These are phyloP conservation scores for Empis stercorea DNA, from an alignment of 2,888 invertebrate genomes.

Conservation along the genomic window DNA sequence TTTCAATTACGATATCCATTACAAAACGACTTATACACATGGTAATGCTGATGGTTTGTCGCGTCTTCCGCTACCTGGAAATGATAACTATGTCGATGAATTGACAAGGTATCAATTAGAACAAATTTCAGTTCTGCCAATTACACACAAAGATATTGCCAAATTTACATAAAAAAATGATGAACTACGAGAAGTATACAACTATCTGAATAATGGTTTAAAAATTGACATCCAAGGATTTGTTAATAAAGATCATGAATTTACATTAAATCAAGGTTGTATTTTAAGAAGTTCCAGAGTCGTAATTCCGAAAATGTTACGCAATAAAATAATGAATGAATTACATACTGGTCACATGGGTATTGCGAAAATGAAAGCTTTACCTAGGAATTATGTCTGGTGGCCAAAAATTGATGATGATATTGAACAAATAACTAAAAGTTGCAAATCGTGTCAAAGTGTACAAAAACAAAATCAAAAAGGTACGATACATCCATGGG, in stretches of 20 bases:
- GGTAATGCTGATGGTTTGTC: conserved; percentile 14
- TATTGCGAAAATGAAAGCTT: conserved; percentile 3
- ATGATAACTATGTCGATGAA: too few relatives aligned
- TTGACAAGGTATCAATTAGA: too few relatives aligned
- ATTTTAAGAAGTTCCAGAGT: neutral
- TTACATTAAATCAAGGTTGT: conserved; percentile 1
- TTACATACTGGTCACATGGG: conserved; percentile 1
- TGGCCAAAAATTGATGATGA: conserved; percentile 3
- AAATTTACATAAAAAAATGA: too few relatives aligned
- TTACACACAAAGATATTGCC: too few relatives aligned
- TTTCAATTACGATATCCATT: conserved; percentile 15
- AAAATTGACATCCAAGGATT: too few relatives aligned
- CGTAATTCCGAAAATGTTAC: conserved; percentile 1
- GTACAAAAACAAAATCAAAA: too few relatives aligned
- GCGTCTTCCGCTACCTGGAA: too few relatives aligned
- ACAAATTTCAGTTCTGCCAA: too few relatives aligned
- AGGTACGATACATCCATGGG: too few relatives aligned
- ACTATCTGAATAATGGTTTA: too few relatives aligned
- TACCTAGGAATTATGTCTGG: conserved; percentile 3
- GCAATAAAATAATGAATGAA: neutral
- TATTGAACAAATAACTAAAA: conserved; percentile 1
- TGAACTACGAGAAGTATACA: too few relatives aligned
- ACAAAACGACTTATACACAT: conserved; percentile 12
- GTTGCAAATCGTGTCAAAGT: too few relatives aligned
- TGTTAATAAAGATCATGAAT: neutral